Evolutionary conservation across 1,140 invertebrate species (phyloP), one percentile per base, ranked within the genome.

Genomic region (Anagrus nilaparvatae): DNA sequence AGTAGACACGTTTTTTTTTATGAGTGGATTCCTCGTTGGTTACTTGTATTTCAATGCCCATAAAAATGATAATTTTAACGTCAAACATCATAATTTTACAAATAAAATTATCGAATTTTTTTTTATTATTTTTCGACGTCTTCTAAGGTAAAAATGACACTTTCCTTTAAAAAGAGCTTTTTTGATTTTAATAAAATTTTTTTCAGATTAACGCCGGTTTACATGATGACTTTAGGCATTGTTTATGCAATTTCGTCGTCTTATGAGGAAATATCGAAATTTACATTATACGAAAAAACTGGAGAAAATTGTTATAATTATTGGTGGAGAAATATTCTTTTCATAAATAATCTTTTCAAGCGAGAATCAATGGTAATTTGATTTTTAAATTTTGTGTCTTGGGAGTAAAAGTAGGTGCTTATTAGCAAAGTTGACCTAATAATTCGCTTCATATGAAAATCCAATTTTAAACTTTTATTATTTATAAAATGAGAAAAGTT

Each of bases 311-410:
- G 77, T 46, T 46, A 61, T 0, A 71, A 73, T 49, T 74, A 77
- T 50, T 78, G 77, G 76, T 79, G 76, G 77, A 63, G 75, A 44
- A 79, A 79, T 55, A 23, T 79, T 3, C 56, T 79, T 12, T 79
- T 76, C 47, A 76, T 79, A 32, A 76, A 78, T 52, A 79, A 76
- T 58, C 54, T 78, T 0, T 78, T 65, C 40, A 50, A 59, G 13
- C 62, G 63, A 46, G 54, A 66, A 0, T 64, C 72, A 20, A 66
- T 76, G 67, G 68, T 69, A 63, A 28, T 48, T 44, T 40, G n/a
- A n/a, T n/a, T n/a, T n/a, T n/a, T n/a, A n/a, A n/a, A n/a, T n/a
- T n/a, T n/a, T n/a, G n/a, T n/a, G n/a, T n/a, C n/a, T n/a, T n/a
- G n/a, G n/a, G n/a, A n/a, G n/a, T n/a, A n/a, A n/a, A n/a, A n/a